Evolutionary conservation across 2,797 vertebrate genomes (phyloP).

Genomic region (Malacoraja senta): DNA sequence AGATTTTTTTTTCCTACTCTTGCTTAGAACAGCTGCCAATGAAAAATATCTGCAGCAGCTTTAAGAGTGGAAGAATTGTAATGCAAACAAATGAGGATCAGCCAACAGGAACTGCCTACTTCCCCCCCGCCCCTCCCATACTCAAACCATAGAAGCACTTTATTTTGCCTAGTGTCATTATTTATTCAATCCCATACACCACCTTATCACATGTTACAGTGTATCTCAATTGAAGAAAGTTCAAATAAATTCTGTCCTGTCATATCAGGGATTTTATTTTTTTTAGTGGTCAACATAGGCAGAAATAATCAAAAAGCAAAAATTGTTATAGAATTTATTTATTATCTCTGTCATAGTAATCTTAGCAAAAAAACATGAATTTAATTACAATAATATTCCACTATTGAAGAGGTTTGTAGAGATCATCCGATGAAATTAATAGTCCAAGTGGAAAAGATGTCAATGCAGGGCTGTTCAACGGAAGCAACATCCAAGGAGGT

Average conservation of each 20-base stretch:
- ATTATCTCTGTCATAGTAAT: not conserved
- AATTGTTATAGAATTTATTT: constrained; percentile 2
- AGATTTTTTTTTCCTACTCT: not conserved
- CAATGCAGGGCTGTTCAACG: not conserved
- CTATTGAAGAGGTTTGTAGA: not conserved
- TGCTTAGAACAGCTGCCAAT: not conserved
- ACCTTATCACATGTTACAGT: not conserved
- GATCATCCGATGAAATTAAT: not conserved
- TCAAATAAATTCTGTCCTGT: not conserved
- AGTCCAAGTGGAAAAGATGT: not conserved
- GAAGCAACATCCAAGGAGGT: not conserved
- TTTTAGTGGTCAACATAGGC: not conserved
- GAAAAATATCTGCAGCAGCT: too few species aligned
- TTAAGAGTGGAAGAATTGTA: too few species aligned
- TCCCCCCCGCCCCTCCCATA: too few species aligned
- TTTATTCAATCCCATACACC: too few species aligned
- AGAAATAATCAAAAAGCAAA: constrained; percentile 1
- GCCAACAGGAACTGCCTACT: too few species aligned
- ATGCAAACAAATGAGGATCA: too few species aligned
- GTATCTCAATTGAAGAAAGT: not conserved
- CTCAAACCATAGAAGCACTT: too few species aligned
- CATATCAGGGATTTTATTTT: not conserved
- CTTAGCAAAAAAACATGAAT: not conserved
- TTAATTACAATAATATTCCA: not conserved
- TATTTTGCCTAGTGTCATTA: too few species aligned